phyloP scores from a whole-genome alignment of 2,113 vertebrate genomes.

The Scomber scombrus region DNA sequence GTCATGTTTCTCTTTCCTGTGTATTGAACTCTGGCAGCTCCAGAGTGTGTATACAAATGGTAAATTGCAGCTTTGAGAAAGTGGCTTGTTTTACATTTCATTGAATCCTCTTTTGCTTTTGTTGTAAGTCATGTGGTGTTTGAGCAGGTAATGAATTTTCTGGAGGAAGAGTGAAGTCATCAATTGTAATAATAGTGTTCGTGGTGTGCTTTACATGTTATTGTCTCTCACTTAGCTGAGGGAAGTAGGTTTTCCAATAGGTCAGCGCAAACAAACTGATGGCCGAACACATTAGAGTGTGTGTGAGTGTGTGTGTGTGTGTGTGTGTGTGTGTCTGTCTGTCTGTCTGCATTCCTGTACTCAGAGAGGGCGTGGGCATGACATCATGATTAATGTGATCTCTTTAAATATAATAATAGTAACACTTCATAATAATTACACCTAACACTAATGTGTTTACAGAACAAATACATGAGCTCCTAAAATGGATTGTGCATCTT shows the following conservation, averaged over 20 bases:
- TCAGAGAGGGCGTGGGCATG: background rate
- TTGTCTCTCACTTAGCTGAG: constrained; percentile 55
- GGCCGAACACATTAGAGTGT: constrained; percentile 14
- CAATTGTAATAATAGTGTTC: constrained; percentile 56
- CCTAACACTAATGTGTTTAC: background rate
- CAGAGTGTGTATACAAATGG: constrained; percentile 17
- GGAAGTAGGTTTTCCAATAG: constrained; percentile 60
- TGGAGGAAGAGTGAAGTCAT: constrained; percentile 28
- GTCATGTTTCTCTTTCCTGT: constrained; percentile 38
- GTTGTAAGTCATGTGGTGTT: constrained; percentile 55
- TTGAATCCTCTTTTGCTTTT: constrained; percentile 13
- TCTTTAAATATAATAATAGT: constrained; percentile 4
- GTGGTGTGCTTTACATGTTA: constrained; percentile 59
- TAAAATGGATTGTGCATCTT: background rate
- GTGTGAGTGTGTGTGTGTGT: constrained; percentile 20
- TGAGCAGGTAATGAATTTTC: constrained; percentile 67
- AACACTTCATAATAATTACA: background rate
- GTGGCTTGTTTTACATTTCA: constrained; percentile 38
- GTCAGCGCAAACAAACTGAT: constrained; percentile 44
- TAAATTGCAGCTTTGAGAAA: constrained; percentile 41
- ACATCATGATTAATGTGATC: constrained; percentile 21
- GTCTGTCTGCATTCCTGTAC: constrained; percentile 9
- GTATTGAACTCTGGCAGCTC: constrained; percentile 40
- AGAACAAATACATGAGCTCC: constrained; percentile 4
- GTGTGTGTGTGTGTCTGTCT: constrained; percentile 9